These are phyloP conservation scores for Pogonocichla stellata DNA, from an alignment of 2,113 vertebrate genomes.

Conservation along the genomic window DNA sequence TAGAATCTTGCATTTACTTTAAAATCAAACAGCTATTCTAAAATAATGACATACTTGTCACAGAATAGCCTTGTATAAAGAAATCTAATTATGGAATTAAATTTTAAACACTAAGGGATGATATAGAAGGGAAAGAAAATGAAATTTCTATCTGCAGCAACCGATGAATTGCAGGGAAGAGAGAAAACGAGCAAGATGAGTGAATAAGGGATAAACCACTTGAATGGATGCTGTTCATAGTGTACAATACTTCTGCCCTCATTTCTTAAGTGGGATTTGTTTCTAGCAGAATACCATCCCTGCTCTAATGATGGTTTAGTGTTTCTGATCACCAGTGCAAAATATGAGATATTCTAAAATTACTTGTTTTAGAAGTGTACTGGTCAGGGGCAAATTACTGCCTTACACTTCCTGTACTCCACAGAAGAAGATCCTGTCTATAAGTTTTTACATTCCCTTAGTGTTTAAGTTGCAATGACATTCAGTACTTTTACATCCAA, in stretches of 20 bases:
- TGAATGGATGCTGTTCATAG: background rate
- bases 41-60: background rate
- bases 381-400: background rate
- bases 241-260: background rate
- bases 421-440: background rate
- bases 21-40: background rate
- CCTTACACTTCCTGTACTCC: background rate
- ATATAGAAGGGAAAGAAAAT: background rate
- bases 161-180: background rate
- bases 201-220: background rate
- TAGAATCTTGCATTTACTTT: background rate
- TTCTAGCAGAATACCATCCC: background rate
- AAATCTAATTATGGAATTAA: background rate
- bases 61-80: background rate
- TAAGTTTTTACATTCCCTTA: background rate
- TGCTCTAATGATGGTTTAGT: background rate
- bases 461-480: background rate
- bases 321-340: background rate
- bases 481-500: rapidly evolving
- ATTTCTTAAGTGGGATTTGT: background rate
- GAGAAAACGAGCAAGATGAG: background rate
- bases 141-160: background rate
- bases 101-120: background rate
- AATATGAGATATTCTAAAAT: background rate
- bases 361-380: background rate